These are phyloP conservation scores for Tenthredo distinguenda DNA, from an alignment of 2,888 invertebrate species.

Conservation along the genomic window DNA sequence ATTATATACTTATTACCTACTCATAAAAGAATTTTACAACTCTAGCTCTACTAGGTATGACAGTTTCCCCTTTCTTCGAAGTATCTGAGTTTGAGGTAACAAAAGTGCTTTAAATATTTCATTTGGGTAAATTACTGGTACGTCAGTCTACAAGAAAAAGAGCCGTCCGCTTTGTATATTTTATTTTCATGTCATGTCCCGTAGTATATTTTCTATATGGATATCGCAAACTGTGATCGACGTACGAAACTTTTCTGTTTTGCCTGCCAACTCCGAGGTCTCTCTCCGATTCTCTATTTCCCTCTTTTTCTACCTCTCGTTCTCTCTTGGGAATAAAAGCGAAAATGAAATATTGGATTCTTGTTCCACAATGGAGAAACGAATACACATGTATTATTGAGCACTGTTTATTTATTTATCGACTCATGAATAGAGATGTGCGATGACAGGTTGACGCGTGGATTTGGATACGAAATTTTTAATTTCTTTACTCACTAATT, in stretches of 20 bases:
- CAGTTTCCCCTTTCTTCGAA: constrained; percentile 14
- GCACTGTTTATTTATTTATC: constrained; percentile 41
- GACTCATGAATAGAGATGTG: constrained; percentile 15
- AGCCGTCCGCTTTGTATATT: constrained; percentile 1
- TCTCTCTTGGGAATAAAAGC: constrained; percentile 34
- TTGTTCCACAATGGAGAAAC: constrained; percentile 56
- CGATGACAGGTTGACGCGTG: constrained; percentile 50
- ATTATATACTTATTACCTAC: not conserved
- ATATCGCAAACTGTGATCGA: constrained; percentile 53
- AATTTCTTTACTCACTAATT: not conserved
- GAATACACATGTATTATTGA: constrained; percentile 51
- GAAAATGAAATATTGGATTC: constrained; percentile 46
- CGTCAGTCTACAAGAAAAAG: constrained; percentile 26
- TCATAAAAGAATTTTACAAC: not conserved
- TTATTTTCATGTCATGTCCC: constrained; percentile 48
- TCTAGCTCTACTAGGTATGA: not conserved
- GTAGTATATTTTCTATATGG: constrained; percentile 47
- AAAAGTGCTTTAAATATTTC: constrained; percentile 38
- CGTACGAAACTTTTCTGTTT: constrained; percentile 50
- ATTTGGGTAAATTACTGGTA: constrained; percentile 20
- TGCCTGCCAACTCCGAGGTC: constrained; percentile 28
- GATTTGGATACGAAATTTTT: constrained; percentile 55
- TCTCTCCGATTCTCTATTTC: constrained; percentile 41
- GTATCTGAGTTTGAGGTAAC: not conserved
- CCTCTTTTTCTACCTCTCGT: constrained; percentile 51